A percentile compares a stretch with the other conserved stretches of the same genome.
Conservation (phyloP, 2,113 vertebrate species). For the Saimiri boliviensis region DNA sequence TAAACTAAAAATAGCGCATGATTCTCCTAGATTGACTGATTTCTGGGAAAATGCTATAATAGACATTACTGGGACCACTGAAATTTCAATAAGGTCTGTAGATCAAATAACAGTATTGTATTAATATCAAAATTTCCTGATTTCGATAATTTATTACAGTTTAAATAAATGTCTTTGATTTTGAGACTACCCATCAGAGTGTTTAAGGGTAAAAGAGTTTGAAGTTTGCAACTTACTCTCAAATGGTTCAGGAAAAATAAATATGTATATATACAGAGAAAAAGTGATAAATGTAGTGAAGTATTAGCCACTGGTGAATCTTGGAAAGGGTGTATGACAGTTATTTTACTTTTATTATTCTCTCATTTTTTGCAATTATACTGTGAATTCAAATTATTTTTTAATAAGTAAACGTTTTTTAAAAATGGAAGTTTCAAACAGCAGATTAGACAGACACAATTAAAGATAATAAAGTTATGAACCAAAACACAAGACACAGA, state of each 20-base stretch:
- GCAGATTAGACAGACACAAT: not conserved
- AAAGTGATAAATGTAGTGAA: not conserved
- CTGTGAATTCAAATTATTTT: not conserved
- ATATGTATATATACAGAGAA: not conserved
- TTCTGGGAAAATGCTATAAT: not conserved
- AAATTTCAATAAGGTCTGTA: not conserved
- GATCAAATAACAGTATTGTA: not conserved
- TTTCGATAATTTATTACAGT: not conserved
- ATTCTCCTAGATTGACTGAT: not conserved
- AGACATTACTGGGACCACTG: not conserved
- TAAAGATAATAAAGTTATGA: not conserved
- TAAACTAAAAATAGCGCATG: not conserved
- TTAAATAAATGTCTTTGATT: not conserved
- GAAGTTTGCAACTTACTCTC: not conserved
- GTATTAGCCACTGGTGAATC: not conserved
- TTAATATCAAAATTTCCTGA: not conserved
- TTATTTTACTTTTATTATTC: not conserved
- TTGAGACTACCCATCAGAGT: not conserved
- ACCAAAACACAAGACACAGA: not conserved
- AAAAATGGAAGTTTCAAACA: not conserved
- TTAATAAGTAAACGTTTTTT: not conserved
- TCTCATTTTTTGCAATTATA: not conserved
- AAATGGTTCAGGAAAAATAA: not conserved
- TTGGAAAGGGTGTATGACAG: not conserved
- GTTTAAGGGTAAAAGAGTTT: not conserved